These are phyloP conservation scores for Drosophila athabasca DNA, from an alignment of 1,140 invertebrate genomes.

Conservation along the genomic window DNA sequence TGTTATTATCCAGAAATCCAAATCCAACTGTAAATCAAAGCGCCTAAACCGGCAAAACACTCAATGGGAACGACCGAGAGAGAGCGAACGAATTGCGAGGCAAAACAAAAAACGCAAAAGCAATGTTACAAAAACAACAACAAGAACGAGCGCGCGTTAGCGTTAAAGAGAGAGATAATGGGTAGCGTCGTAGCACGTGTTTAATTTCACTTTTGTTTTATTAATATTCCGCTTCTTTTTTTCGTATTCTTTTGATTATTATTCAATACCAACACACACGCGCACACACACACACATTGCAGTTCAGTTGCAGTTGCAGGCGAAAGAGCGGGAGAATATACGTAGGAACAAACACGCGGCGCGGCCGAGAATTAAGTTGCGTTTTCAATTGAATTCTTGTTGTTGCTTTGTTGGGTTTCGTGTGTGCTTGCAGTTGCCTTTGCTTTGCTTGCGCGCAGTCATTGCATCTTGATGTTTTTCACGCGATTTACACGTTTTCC, in stretches of 20 bases:
- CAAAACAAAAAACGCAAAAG: slow-evolving; percentile 27
- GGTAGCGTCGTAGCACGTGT: slow-evolving; percentile 43
- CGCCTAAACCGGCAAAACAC: slow-evolving; percentile 38
- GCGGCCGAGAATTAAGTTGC: too few relatives aligned
- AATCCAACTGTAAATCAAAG: neutral
- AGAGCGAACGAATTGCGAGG: slow-evolving; percentile 13
- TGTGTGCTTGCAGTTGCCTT: slow-evolving; percentile 8
- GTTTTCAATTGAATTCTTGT: slow-evolving; percentile 14
- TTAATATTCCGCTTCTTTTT: slow-evolving; percentile 17
- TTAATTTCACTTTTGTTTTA: slow-evolving; percentile 65
- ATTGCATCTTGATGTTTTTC: slow-evolving; percentile 32
- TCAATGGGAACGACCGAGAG: slow-evolving; percentile 50
- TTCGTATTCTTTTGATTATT: slow-evolving; percentile 32
- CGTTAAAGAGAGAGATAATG: neutral
- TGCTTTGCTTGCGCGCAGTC: slow-evolving; percentile 8
- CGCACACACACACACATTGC: slow-evolving; percentile 20
- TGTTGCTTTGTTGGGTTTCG: neutral
- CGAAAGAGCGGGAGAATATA: slow-evolving; percentile 29
- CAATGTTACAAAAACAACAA: slow-evolving; percentile 43
- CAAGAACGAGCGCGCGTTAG: neutral
- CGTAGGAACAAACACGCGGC: slow-evolving; percentile 19
- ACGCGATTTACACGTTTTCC: slow-evolving; percentile 37
- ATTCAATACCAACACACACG: slow-evolving; percentile 19
- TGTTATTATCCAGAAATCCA: slow-evolving; percentile 6
- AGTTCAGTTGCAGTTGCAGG: neutral